Base-by-base conservation (phyloP, 2,113 vertebrate species). In the Ageneiosus marmoratus region DNA sequence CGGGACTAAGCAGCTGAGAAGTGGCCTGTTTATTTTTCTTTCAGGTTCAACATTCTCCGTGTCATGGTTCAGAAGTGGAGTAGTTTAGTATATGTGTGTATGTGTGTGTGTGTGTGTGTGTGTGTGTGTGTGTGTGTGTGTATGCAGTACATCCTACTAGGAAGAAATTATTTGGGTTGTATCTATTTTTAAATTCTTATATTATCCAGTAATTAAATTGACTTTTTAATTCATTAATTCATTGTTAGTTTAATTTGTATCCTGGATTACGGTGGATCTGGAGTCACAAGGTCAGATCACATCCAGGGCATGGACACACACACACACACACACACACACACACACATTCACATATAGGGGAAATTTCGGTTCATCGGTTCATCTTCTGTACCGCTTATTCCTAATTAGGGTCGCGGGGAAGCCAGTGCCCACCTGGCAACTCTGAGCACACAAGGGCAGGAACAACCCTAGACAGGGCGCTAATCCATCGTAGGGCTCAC, bases 1-100 rank as follows among this genome's bases (percentile, higher is more conserved):
- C 92, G 89, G 92, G 92, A 79, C 90, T 90, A 92, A 92, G 94
- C 93, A 94, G 93, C 77, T 92, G 93, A 93, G 93, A 94, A 94
- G 87, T 86, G 85, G 73, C 82, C 85, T 79, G 83, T 89, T 87
- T 90, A 86, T 88, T 89, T 87, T 87, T 81, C 74, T 86, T 88
- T 87, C 82, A 91, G 87, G 87, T 90, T 90, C 89, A 91, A 88
- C 83, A 88, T 85, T 89, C 89, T 86, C 83, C 34, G 86, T 87
- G 86, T 89, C 88, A 88, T 73, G 70, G 69, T 29, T 77, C 82
- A 81, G 80, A 83, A 85, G 74, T 65, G 32, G 58, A 78, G 77
- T 75, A 55, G 80, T 63, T 65, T 79, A 63, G 70, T 63, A 16
- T 5, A 16, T 75, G 48, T 53, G 48, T 74, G 72, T 74, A 46